A percentile compares a stretch with the other conserved stretches of the same genome.
Conservation (phyloP, 2,888 invertebrate species). For the Plagodis dolabraria region DNA sequence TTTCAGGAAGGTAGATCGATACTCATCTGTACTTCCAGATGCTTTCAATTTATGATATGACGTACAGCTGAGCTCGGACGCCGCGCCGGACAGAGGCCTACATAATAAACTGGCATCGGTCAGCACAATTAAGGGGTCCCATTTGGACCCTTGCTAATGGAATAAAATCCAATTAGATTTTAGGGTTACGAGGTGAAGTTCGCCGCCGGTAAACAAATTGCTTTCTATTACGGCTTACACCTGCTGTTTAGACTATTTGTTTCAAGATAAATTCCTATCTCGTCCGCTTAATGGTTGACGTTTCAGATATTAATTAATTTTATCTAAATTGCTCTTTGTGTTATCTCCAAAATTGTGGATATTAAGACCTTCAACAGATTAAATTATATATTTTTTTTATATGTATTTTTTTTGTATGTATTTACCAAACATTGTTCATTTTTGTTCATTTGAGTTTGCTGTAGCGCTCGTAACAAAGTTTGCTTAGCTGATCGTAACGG, state of each 20-base stretch:
- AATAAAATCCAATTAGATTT: slow-evolving; percentile 85
- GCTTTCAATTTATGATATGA: slow-evolving; percentile 58
- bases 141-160: slow-evolving; percentile 83
- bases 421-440: not conserved
- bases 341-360: slow-evolving; percentile 13
- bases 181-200: slow-evolving; percentile 83
- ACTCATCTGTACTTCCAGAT: slow-evolving; percentile 45
- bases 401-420: not conserved
- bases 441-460: too few relatives aligned
- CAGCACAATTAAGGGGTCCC: slow-evolving; percentile 80
- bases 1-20: slow-evolving; percentile 28
- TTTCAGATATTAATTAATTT: slow-evolving; percentile 57
- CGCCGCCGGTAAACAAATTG: slow-evolving; percentile 80
- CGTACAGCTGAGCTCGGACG: slow-evolving; percentile 43
- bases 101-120: slow-evolving; percentile 76
- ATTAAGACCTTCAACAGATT: slow-evolving; percentile 1
- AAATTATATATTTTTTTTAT: not conserved
- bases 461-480: too few relatives aligned
- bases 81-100: slow-evolving; percentile 40
- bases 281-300: slow-evolving; percentile 51
- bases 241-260: slow-evolving; percentile 69
- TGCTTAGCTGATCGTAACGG: too few relatives aligned
- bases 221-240: slow-evolving; percentile 70
- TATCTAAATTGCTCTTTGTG: slow-evolving; percentile 40
- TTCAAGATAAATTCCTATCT: slow-evolving; percentile 62